Percentiles rank a stretch among this genome's conserved stretches.
Evolutionary conservation across 1,140 invertebrate genomes (phyloP).

Genomic region (Drosophila serrata): DNA sequence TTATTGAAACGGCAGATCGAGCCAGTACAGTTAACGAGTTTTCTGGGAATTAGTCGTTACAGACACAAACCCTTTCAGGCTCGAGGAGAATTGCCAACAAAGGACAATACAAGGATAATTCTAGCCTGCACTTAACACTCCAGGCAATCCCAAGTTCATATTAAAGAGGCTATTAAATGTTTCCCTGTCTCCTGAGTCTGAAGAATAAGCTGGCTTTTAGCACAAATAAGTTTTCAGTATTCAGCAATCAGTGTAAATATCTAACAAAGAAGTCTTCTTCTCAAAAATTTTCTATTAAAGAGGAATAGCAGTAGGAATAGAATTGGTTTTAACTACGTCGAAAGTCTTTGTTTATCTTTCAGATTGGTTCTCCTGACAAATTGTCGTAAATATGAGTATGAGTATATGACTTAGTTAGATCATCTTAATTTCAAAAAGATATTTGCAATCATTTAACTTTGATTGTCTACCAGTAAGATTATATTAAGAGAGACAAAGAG

Average conservation of each 20-base stretch:
- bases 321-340: neutral
- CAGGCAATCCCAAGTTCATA: conserved; percentile 10
- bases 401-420: neutral
- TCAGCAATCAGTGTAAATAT: conserved; percentile 5
- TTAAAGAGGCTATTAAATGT: neutral
- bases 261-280: neutral
- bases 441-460: neutral
- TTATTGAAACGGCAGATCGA: neutral
- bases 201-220: neutral
- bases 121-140: conserved; percentile 3
- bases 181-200: neutral
- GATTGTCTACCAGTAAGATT: neutral
- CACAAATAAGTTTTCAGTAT: neutral
- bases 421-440: neutral
- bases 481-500: neutral
- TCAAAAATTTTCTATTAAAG: no score
- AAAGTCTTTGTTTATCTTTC: neutral
- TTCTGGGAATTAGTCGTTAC: conserved; percentile 39
- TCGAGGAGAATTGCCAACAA: conserved; percentile 15
- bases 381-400: neutral
- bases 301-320: neutral
- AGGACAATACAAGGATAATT: conserved; percentile 54
- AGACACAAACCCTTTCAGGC: neutral
- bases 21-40: neutral
- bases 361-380: neutral